These are phyloP conservation scores for Achlya flavicornis DNA, from an alignment of 2,888 invertebrate species.

Conservation along the genomic window DNA sequence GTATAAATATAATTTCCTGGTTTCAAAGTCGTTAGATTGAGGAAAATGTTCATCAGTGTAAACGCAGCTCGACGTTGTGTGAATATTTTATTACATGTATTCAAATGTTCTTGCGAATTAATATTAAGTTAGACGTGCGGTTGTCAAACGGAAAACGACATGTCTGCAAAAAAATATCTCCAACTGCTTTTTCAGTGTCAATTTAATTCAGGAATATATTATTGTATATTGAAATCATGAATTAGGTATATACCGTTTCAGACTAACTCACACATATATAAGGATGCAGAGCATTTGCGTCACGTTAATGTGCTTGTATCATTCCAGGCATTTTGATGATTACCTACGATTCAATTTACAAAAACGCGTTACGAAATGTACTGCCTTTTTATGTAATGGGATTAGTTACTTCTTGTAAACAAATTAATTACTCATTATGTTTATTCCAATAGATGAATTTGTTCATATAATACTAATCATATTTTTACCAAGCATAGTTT, in stretches of 20 bases:
- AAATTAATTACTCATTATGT: too few species aligned
- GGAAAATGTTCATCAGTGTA: conserved; percentile 33
- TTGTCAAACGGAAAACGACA: conserved; percentile 8
- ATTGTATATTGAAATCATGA: neutral
- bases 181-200: neutral
- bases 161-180: conserved; percentile 29
- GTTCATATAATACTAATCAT: too few species aligned
- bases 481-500: too few species aligned
- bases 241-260: neutral
- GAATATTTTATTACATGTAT: conserved; percentile 37
- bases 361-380: neutral
- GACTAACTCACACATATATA: neutral
- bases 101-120: conserved; percentile 37
- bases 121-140: conserved; percentile 33
- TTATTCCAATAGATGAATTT: too few species aligned
- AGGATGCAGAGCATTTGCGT: neutral
- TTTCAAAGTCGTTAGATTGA: conserved; percentile 36
- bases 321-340: too few species aligned
- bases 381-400: too few species aligned
- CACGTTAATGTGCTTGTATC: too few species aligned
- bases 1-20: conserved; percentile 49
- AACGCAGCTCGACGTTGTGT: conserved; percentile 24
- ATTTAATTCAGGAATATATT: neutral
- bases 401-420: too few species aligned
- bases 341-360: too few species aligned